A percentile compares a stretch with the other conserved stretches of the same genome.
Conservation (phyloP, 1,140 invertebrate genomes). For the Drosophila novamexicana region DNA sequence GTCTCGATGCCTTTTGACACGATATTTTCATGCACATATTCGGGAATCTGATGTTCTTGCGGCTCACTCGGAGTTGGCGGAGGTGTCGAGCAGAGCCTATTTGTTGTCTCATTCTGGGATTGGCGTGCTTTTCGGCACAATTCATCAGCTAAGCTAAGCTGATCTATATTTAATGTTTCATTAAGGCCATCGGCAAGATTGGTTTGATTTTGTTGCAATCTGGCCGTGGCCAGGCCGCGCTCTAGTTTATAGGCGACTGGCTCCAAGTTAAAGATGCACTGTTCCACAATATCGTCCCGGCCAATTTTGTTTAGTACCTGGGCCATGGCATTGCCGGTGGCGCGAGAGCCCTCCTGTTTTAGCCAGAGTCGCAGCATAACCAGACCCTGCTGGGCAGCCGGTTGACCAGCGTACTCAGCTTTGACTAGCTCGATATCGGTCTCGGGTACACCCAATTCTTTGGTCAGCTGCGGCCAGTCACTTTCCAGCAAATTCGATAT, state of each 20-base stretch:
- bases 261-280: conserved; percentile 92
- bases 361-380: conserved; percentile 93
- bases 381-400: conserved; percentile 93
- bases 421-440: conserved; percentile 94
- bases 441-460: conserved; percentile 92
- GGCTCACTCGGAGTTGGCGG: not conserved
- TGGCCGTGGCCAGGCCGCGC: conserved; percentile 88
- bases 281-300: conserved; percentile 91
- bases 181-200: conserved; percentile 14
- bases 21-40: not conserved
- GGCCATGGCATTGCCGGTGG: conserved; percentile 90
- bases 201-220: conserved; percentile 11
- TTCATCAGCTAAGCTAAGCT: not conserved
- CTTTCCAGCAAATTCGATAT: conserved; percentile 95
- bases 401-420: conserved; percentile 90
- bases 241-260: conserved; percentile 92
- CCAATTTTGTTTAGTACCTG: conserved; percentile 94
- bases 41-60: not conserved
- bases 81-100: not conserved
- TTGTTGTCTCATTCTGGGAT: conserved; percentile 8
- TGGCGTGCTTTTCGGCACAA: not conserved
- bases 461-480: conserved; percentile 95
- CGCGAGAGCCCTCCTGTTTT: conserved; percentile 86
- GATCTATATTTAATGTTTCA: conserved; percentile 28
- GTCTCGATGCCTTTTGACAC: not conserved